Evolutionary conservation across 2,888 invertebrate species (phyloP).

Genomic region (Mongoloraphidia duomilia): DNA sequence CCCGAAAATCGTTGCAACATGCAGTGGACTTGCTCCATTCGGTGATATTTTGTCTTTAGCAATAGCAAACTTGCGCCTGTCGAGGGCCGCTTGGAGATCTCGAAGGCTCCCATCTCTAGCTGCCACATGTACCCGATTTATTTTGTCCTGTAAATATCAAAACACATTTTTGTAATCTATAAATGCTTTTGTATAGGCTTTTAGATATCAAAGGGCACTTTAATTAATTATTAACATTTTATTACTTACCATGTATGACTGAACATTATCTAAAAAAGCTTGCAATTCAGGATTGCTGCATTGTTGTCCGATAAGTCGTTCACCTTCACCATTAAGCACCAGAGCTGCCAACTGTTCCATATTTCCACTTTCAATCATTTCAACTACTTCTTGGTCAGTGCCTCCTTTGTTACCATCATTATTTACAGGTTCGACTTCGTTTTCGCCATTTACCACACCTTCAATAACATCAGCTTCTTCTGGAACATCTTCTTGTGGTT

Average conservation of each 20-base stretch:
- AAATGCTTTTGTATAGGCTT: not conserved
- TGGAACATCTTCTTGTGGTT: conserved; percentile 5
- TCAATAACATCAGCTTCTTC: conserved; percentile 22
- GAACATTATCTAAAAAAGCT: conserved; percentile 75
- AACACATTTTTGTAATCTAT: not conserved
- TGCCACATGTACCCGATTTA: conserved; percentile 74
- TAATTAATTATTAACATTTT: conserved; percentile 5
- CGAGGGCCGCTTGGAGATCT: conserved; percentile 71
- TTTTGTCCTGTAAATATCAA: conserved; percentile 54
- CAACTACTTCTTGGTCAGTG: conserved; percentile 43
- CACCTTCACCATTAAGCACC: conserved; percentile 79
- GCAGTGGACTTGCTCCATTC: conserved; percentile 72
- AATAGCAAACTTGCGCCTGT: conserved; percentile 80
- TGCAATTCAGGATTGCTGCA: conserved; percentile 66
- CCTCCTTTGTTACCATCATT: conserved; percentile 28
- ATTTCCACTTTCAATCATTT: conserved; percentile 57
- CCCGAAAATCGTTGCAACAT: conserved; percentile 73
- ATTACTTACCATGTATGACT: conserved; percentile 64
- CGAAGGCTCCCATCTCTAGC: conserved; percentile 71
- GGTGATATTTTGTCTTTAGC: conserved; percentile 74
- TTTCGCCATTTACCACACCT: conserved; percentile 29
- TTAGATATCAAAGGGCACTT: not conserved
- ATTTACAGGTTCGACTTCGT: conserved; percentile 30
- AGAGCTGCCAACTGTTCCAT: conserved; percentile 82
- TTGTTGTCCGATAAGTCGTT: conserved; percentile 52